Conservation (phyloP, 2,113 vertebrate genomes). For the Falco punctatus region DNA sequence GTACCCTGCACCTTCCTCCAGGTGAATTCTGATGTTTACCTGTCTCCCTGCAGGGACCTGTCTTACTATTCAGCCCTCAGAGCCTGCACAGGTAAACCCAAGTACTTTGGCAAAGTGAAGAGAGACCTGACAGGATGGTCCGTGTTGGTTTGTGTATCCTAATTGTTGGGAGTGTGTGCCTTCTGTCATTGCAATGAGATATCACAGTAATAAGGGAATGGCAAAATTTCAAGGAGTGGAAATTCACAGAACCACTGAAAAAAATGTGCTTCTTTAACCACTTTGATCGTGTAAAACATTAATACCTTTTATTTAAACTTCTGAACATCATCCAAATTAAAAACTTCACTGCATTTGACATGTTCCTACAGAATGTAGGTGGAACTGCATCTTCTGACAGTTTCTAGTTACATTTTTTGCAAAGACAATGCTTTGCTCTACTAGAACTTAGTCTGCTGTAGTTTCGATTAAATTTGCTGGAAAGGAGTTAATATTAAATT, state of each 20-base stretch:
- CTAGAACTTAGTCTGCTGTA: neutral
- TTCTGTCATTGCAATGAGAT: neutral
- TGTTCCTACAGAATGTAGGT: neutral
- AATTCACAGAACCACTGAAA: neutral
- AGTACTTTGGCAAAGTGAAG: neutral
- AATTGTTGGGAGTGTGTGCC: neutral
- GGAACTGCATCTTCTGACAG: neutral
- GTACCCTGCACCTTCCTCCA: neutral
- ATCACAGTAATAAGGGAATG: neutral
- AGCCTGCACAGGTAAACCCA: neutral
- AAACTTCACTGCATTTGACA: neutral
- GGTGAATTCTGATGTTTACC: neutral
- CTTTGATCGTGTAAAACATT: neutral
- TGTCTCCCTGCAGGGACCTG: neutral
- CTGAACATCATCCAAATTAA: neutral
- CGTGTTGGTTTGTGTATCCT: neutral
- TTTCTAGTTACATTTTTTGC: neutral
- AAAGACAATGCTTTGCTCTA: neutral
- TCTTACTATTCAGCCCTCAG: fast-evolving
- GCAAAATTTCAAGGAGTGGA: neutral
- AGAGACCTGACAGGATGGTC: neutral
- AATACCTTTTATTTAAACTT: neutral
- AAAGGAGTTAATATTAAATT: constrained; percentile 17
- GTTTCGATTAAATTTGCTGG: constrained; percentile 1
- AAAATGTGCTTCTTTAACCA: neutral